A percentile compares a stretch with the other conserved stretches of the same genome.
Evolutionary conservation across 2,113 vertebrate species (phyloP).

Genomic region (Tachuris rubrigastra): DNA sequence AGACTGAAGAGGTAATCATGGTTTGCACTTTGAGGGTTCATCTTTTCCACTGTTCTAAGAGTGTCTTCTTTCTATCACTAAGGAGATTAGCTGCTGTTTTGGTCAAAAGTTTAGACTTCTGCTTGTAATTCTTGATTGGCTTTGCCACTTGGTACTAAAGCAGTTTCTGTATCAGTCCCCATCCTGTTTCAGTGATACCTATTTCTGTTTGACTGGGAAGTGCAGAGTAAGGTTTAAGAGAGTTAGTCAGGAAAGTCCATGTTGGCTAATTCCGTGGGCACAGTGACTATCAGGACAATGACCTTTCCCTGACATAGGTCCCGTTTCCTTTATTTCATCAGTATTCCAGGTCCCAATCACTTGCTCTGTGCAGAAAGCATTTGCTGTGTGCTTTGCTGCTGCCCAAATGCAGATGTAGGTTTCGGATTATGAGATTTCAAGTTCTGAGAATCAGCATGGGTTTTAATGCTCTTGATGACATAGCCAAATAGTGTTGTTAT

Average conservation of each 20-base stretch:
- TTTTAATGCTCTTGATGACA: constrained; percentile 38
- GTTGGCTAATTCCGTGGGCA: neutral
- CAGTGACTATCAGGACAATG: neutral
- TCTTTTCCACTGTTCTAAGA: neutral
- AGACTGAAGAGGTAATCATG: neutral
- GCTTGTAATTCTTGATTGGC: neutral
- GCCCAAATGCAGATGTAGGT: constrained; percentile 7
- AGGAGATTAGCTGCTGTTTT: neutral
- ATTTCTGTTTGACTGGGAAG: neutral
- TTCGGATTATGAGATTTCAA: constrained; percentile 21
- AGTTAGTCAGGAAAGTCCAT: neutral
- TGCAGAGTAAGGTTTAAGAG: neutral
- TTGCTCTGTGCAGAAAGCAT: neutral
- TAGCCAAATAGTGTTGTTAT: constrained; percentile 55
- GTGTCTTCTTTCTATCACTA: neutral
- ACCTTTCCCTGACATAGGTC: neutral
- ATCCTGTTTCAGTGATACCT: neutral
- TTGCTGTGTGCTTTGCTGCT: neutral
- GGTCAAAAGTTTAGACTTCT: neutral
- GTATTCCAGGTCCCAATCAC: neutral
- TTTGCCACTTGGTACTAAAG: neutral
- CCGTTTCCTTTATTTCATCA: neutral
- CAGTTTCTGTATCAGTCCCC: neutral
- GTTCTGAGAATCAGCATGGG: neutral
- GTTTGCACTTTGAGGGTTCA: neutral